phyloP scores from a whole-genome alignment of 2,888 invertebrate species.

The Synergus laeviventris region DNA sequence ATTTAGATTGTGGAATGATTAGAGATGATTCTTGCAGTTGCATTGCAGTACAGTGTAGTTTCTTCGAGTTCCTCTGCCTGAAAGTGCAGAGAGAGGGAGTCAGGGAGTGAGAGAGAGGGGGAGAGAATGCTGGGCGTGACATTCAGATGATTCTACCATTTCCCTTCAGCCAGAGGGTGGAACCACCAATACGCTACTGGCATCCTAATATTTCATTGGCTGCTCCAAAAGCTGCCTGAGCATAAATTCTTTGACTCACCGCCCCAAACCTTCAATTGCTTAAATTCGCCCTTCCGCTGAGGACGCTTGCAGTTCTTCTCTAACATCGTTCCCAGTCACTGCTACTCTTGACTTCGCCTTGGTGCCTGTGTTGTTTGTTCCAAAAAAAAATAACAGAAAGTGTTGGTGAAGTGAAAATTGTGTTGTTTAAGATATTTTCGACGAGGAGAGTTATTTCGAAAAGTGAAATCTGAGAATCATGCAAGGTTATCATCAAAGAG shows the following conservation, averaged over 20 bases:
- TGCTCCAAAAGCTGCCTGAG: neutral
- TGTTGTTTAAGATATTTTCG: neutral
- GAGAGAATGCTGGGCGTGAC: neutral
- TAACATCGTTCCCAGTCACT: neutral
- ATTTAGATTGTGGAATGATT: constrained; percentile 65
- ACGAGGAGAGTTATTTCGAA: neutral
- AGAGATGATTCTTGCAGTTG: constrained; percentile 62
- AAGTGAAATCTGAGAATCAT: constrained; percentile 47
- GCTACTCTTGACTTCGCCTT: too few species aligned
- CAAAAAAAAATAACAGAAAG: neutral
- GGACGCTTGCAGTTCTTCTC: neutral
- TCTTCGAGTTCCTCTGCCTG: too few species aligned
- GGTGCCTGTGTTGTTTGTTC: neutral
- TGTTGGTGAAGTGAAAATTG: constrained; percentile 11
- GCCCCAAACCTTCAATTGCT: neutral
- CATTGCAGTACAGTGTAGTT: constrained; percentile 12
- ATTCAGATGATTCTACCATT: neutral
- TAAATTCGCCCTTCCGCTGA: neutral
- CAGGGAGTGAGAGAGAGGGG: constrained; percentile 13
- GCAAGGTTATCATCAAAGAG: constrained; percentile 64
- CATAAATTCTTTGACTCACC: constrained; percentile 3
- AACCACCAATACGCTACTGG: neutral
- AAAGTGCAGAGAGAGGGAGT: neutral
- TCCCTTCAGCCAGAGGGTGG: neutral
- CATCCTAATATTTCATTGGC: neutral